Evolutionary conservation across 92 coral and sea anemone species (phyloP).

Genomic region (Epizoanthus ramosus): DNA sequence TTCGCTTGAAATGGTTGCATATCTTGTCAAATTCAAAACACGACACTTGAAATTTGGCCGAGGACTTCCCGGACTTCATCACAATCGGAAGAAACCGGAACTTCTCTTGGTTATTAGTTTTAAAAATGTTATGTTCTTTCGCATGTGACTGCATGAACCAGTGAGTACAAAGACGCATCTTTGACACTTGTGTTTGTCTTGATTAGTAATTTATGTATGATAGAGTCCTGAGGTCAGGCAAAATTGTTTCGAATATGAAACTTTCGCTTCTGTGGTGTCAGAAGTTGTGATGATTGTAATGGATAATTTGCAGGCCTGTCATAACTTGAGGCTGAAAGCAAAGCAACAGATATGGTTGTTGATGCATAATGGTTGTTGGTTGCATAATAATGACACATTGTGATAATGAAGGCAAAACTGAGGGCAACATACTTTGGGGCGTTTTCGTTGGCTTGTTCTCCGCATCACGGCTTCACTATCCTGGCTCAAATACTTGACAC

Average conservation of each 20-base stretch:
- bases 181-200: constrained; percentile 17
- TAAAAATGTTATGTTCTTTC: constrained; percentile 12
- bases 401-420: constrained; percentile 67
- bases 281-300: constrained; percentile 31
- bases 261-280: constrained; percentile 21
- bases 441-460: constrained; percentile 97
- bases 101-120: not conserved
- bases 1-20: constrained; percentile 27
- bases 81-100: constrained; percentile 31
- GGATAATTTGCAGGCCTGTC: constrained; percentile 7
- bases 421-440: constrained; percentile 95
- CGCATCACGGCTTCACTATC: constrained; percentile 68
- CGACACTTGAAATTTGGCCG: constrained; percentile 30
- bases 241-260: constrained; percentile 30
- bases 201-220: constrained; percentile 41
- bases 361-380: constrained; percentile 31
- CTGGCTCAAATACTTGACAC: constrained; percentile 61
- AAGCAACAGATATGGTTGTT: constrained; percentile 44
- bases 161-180: not conserved
- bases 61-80: constrained; percentile 30
- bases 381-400: constrained; percentile 72
- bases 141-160: constrained; percentile 25
- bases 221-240: constrained; percentile 46
- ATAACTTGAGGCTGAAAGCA: constrained; percentile 15
- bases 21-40: constrained; percentile 10